Base-by-base conservation (phyloP, 2,888 invertebrate species). In the Ceraclea dissimilis region DNA sequence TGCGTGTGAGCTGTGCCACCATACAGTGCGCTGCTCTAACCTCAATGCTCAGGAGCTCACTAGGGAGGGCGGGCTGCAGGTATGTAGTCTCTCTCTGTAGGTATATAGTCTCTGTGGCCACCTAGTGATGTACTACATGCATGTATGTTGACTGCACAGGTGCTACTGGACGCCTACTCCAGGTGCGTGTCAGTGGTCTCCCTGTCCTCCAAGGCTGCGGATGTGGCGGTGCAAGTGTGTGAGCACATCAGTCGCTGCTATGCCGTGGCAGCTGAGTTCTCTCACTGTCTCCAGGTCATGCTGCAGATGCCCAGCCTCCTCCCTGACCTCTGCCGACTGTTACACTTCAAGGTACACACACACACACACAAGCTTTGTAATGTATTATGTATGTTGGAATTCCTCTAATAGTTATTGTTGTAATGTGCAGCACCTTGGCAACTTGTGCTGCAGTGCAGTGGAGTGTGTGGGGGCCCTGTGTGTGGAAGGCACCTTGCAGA, bases 11-110 rank as follows among this genome's bases (percentile, higher is more conserved):
- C 82, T 99, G 26, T 93, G 95, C 51, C 97, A 93, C 74, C 93
- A 96, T 67, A 99, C 98, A 0, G 93, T 99, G 2, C 86, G 89
- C 64, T 97, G 97, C 73, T 97, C 97, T 1, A 90, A 96, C 11
- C 76, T 99, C 44, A 99, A 99, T 72, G 99, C 98, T 0, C 98
- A 99, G 75, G 98, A 99, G 71, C 76, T 99, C 62, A 78, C 98
- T 53, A 75, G 99, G 52, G 98, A 99, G 73, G 88, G 89, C 56
- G 98, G 98, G 1, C 79, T 98, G 59, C 90, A 92, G 76, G 86
- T 87, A 64, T 63, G 63, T 54, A 47, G 20, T 20, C 20, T 18
- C 2, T 21, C n/a, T n/a, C 79, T 98, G 59, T 90, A 92, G 76
- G 86, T 87, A 64, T 63, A 63, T 54, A 47, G 20, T 20, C 20